phyloP scores from a whole-genome alignment of 2,797 vertebrate genomes.

The Cyprinella venusta region DNA sequence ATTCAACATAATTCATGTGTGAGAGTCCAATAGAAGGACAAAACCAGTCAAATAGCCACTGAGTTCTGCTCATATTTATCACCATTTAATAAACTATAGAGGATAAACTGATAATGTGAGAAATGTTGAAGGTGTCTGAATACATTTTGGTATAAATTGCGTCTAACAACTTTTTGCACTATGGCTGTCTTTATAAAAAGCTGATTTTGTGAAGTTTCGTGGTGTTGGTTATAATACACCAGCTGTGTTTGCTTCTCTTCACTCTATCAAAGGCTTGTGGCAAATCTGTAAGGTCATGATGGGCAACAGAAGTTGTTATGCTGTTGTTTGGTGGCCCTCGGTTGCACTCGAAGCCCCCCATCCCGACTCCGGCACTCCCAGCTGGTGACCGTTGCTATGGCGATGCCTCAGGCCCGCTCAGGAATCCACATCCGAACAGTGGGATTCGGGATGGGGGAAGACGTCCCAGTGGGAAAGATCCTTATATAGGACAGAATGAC shows the following conservation, averaged over 20 bases:
- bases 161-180: neutral
- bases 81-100: too few species aligned
- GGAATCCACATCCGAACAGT: constrained; percentile 75
- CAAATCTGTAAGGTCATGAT: constrained; percentile 32
- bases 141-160: too few species aligned
- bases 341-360: constrained; percentile 57
- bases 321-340: constrained; percentile 58
- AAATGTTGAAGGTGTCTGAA: too few species aligned
- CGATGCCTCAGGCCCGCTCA: constrained; percentile 69
- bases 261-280: neutral
- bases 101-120: too few species aligned
- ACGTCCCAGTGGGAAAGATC: constrained; percentile 78
- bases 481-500: constrained; percentile 78
- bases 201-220: neutral
- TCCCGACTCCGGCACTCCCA: constrained; percentile 59
- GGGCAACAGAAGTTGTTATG: constrained; percentile 41
- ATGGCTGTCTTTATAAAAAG: neutral
- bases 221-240: neutral
- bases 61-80: too few species aligned
- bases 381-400: constrained; percentile 75
- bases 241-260: too few species aligned
- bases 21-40: too few species aligned
- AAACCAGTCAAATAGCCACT: too few species aligned
- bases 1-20: too few species aligned
- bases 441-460: constrained; percentile 62